These are phyloP conservation scores for Zaprionus taronus DNA, from an alignment of 1,140 invertebrate species.

Conservation along the genomic window DNA sequence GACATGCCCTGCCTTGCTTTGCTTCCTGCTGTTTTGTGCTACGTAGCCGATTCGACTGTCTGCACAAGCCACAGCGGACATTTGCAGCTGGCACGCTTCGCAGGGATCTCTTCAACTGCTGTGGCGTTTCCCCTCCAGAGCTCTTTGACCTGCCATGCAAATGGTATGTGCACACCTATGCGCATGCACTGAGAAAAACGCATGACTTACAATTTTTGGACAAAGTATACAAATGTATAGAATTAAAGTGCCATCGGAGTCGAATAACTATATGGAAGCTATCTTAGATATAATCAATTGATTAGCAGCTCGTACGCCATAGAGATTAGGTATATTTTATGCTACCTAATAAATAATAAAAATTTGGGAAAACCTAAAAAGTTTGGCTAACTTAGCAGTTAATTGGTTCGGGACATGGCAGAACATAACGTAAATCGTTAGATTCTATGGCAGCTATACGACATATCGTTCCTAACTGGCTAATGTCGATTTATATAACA, in stretches of 20 bases:
- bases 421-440: too few relatives aligned
- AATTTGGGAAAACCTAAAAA: too few relatives aligned
- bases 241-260: not conserved
- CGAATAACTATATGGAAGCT: too few relatives aligned
- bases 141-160: slow-evolving; percentile 67
- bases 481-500: too few relatives aligned
- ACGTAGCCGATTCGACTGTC: slow-evolving; percentile 32
- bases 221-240: slow-evolving; percentile 6
- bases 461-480: too few relatives aligned
- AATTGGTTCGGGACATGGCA: too few relatives aligned
- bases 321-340: too few relatives aligned
- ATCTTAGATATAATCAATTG: too few relatives aligned
- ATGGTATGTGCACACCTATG: slow-evolving; percentile 61
- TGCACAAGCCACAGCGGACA: slow-evolving; percentile 4
- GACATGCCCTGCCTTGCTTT: slow-evolving; percentile 36
- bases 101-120: slow-evolving; percentile 74
- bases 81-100: slow-evolving; percentile 81
- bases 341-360: too few relatives aligned
- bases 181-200: slow-evolving; percentile 43
- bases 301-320: too few relatives aligned
- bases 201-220: not conserved
- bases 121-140: slow-evolving; percentile 31
- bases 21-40: not conserved
- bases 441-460: too few relatives aligned
- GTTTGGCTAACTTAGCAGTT: too few relatives aligned